Base-by-base conservation (phyloP, 2,888 invertebrate genomes). In the Dicycla oo region DNA sequence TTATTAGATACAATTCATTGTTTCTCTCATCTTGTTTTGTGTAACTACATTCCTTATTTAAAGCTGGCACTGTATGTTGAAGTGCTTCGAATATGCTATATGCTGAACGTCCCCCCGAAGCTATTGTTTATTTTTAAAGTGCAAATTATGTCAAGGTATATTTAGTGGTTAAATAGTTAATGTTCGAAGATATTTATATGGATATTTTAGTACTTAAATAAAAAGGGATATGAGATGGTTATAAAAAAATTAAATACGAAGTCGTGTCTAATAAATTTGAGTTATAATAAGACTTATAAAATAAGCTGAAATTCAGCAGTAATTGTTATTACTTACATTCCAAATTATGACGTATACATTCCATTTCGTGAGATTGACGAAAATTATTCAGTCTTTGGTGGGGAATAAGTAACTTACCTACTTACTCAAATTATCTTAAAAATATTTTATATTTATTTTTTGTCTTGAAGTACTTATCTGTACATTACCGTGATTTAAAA, bases 101-200 rank as follows among this genome's bases (percentile, higher is more conserved):
- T 90, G 93, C 94, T 91, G 92, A 93, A 94, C 94, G 95, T 94
- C 95, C 95, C 95, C 95, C 95, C 95, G 94, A 92, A 94, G 95
- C 93, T 93, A 88, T 92, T 90, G 74, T 87, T 88, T 87, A 83
- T 91, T 88, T 89, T 84, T 91, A 90, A 94, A 94, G 95, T 95
- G 95, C 95, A 94, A 95, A 94, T 94, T 94, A 93, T 90, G 91
- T 93, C 91, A 91, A 93, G 92, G 91, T 94, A 91, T 92, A 90
- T 90, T 91, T 92, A 94, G 92, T 91, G 91, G 91, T 91, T 91
- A 92, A 88, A 86, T 93, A 93, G 93, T 89, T 92, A 93, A 88
- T 90, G 93, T 88, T 91, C 88, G 91, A 90, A 86, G 93, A 94
- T 94, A 93, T 93, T 94, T 93, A 91, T 94, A 93, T 91, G 92